phyloP scores from a whole-genome alignment of 2,888 invertebrate species.

The Podabrus alpinus region DNA sequence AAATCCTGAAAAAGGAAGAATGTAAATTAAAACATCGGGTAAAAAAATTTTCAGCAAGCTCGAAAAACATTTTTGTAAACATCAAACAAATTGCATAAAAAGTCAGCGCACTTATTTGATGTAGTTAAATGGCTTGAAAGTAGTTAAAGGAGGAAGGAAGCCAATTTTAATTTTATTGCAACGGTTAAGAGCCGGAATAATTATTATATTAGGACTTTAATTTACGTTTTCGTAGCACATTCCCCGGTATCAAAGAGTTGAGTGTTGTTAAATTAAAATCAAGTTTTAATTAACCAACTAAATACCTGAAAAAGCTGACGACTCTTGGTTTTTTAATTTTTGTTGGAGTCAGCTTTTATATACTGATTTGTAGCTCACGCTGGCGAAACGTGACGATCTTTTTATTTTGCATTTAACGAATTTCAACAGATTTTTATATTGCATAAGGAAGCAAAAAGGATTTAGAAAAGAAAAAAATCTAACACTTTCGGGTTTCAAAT shows the following conservation, averaged over 20 bases:
- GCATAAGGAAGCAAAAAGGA: neutral
- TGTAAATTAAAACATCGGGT: neutral
- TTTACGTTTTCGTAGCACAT: slow-evolving; percentile 43
- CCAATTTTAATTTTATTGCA: slow-evolving; percentile 51
- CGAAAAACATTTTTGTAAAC: neutral
- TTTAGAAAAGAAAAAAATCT: too few relatives aligned
- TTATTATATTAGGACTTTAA: slow-evolving; percentile 49
- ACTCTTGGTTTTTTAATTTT: slow-evolving; percentile 6
- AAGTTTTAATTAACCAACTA: slow-evolving; percentile 37
- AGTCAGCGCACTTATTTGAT: slow-evolving; percentile 35
- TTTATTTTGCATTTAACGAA: neutral
- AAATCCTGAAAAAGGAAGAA: neutral
- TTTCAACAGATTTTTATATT: neutral
- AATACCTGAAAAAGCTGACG: slow-evolving; percentile 26
- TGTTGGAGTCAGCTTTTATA: slow-evolving; percentile 5
- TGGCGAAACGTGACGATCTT: neutral
- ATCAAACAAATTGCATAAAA: neutral
- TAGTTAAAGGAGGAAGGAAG: slow-evolving; percentile 45
- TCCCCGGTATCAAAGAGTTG: slow-evolving; percentile 44
- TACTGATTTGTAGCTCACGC: neutral
- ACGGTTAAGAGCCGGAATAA: slow-evolving; percentile 50
- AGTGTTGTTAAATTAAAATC: slow-evolving; percentile 38
- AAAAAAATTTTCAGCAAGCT: neutral
- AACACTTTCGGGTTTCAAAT: too few relatives aligned
- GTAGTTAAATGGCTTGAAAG: slow-evolving; percentile 39